A percentile compares a stretch with the other conserved stretches of the same genome.
Conservation (phyloP, 2,797 vertebrate genomes). For the Nasua narica region DNA sequence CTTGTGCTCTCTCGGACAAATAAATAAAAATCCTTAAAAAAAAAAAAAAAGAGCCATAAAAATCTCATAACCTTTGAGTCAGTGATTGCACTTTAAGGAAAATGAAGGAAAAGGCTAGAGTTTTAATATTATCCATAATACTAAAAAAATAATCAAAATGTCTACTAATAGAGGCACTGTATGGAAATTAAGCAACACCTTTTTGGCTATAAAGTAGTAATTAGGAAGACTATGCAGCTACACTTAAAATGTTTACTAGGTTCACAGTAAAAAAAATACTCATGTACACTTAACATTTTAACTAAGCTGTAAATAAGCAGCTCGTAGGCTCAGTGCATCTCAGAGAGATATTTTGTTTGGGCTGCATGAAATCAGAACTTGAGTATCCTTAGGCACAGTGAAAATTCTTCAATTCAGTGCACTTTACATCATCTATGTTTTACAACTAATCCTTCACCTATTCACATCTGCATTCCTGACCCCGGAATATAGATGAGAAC, state of each 20-base stretch:
- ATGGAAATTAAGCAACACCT: background rate
- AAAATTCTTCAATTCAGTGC: background rate
- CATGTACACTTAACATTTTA: background rate
- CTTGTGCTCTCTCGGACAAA: no score
- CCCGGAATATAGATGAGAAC: background rate
- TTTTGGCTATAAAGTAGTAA: background rate
- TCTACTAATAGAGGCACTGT: background rate
- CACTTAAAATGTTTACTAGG: background rate
- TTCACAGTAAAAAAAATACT: background rate
- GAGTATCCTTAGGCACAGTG: background rate
- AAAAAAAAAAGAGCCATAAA: background rate
- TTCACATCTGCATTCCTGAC: background rate
- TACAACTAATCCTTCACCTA: background rate
- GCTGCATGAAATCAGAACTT: background rate
- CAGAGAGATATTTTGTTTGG: background rate
- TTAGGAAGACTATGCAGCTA: background rate
- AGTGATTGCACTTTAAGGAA: constrained; percentile 10
- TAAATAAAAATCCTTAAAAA: no score
- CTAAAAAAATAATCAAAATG: constrained; percentile 6
- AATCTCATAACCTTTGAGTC: background rate
- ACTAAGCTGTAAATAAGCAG: background rate
- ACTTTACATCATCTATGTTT: background rate
- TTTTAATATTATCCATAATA: constrained; percentile 9
- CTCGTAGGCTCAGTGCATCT: background rate
- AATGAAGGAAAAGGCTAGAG: background rate